Base-by-base conservation (phyloP, 1,140 invertebrate species). In the Scaptomyza montana region DNA sequence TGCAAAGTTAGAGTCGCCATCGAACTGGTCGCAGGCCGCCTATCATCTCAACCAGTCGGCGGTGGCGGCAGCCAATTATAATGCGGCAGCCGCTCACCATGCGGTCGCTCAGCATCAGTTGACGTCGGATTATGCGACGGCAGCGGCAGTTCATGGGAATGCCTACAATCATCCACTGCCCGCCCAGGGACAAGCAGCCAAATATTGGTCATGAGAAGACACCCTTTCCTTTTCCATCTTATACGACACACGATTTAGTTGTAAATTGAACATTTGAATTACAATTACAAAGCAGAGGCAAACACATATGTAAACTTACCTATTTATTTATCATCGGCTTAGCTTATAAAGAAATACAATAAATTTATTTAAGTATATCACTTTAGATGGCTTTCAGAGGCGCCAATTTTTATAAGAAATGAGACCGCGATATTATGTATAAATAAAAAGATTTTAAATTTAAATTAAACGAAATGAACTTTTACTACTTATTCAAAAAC, bases 11-110 rank as follows among this genome's bases (percentile, higher is more conserved):
- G 92, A 92, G 30, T 74, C 92, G 43, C 86, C 92, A 36, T 81
- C 91, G 9, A 91, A 91, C 57, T 92, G 92, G 81, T 90, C 90
- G 6, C 92, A 92, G 60, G 89, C 90, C 12, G 90, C 90, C 36
- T 90, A 90, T 57, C 89, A 90, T 66, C 84, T 90, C 30, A 91
- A 91, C 71, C 89, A 91, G 64, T 71, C 89, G 49, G 90, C 89
- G 30, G 85, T 87, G 56, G 86, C 86, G 13, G 90, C 90, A 3
- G 86, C 86, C 41, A 90, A 90, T 61, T 91, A 91, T 51, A 89
- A 90, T 60, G 89, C 89, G 19, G 77, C 77, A 5, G 89, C 85
- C 1, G 77, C 77, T 21, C 68, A 77, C 71, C 90, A 91, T 51
- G 84, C 78, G 19, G 73, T 87, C 8, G 78, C 80, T 45, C 78